Conservation (phyloP, 1,140 invertebrate genomes). For the Drosophila seguyi region DNA sequence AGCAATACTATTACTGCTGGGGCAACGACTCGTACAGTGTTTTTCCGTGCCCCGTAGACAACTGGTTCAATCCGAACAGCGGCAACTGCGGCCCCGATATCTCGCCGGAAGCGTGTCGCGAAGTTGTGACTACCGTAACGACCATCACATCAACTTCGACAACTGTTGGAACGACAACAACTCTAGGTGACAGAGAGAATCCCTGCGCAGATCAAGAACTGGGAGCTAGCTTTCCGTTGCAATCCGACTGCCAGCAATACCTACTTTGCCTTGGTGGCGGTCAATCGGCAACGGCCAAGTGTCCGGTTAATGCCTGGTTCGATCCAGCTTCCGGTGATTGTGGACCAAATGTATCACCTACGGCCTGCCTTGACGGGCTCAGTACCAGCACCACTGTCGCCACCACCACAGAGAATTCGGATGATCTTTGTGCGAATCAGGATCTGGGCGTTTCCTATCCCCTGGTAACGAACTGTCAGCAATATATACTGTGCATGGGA, state of each 20-base stretch:
- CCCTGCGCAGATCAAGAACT: constrained; percentile 31
- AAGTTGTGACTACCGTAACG: constrained; percentile 3
- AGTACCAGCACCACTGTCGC: constrained; percentile 13
- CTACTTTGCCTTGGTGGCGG: constrained; percentile 57
- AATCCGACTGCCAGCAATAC: constrained; percentile 54
- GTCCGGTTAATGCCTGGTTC: constrained; percentile 61
- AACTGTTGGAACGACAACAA: neutral
- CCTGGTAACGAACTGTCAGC: constrained; percentile 42
- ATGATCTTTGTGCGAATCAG: constrained; percentile 44
- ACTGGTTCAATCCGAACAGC: constrained; percentile 39
- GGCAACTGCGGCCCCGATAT: constrained; percentile 30
- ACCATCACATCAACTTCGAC: neutral
- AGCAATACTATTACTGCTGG: constrained; percentile 50
- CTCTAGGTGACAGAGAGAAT: neutral
- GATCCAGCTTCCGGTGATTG: constrained; percentile 56
- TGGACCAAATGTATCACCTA: constrained; percentile 57
- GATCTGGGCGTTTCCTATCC: constrained; percentile 52
- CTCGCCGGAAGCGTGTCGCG: constrained; percentile 33
- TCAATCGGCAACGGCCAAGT: constrained; percentile 34
- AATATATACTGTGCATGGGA: constrained; percentile 66
- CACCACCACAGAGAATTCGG: constrained; percentile 16
- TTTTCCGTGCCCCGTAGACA: constrained; percentile 38
- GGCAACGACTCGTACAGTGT: constrained; percentile 40
- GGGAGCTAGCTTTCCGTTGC: constrained; percentile 40
- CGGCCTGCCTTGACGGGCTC: constrained; percentile 42